Base-by-base conservation (phyloP, 2,888 invertebrate species). In the Caenorhabditis doughertyi region DNA sequence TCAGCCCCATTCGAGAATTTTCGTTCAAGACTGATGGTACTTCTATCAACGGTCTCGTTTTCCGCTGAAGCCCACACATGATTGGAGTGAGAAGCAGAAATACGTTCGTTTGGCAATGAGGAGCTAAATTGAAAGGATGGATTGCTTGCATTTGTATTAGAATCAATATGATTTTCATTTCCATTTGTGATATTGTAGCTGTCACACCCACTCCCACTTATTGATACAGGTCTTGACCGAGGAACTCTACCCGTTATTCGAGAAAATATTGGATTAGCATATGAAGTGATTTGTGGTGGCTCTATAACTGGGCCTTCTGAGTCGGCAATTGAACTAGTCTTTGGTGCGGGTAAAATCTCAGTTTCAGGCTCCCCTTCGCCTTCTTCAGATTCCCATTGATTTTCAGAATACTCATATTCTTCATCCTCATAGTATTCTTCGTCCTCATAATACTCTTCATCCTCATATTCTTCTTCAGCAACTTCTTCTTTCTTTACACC, bases 181-280 rank as follows among this genome's bases (percentile, higher is more conserved):
- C 44, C 47, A 62, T 44, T 44, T 16, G 35, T 25, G 8, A 16
- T 0, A 1, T 21, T 4, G 23, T 13, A 16, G 2, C 8, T 27
- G 0, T 64, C 64, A 29, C 44, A 25, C 39, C 60, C 60, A n/a
- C 42, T 49, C n/a, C 42, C 55, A 32, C 42, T 32, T 16, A 76
- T 76, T 8, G 47, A 11, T 4, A 76, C 67, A 0, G 76, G 67
- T 21, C 25, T 67, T 32, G 74, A 67, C 1, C 42, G 55, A 16
- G 55, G 64, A 18, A 42, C 55, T n/a, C 65, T 44, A 18, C 29
- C 32, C 13, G 65, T 60, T 4, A 71, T 53, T 16, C 35, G 42
- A 13, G 56, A 11, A 29, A 74, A 74, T 23, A 58, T 56, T 16
- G 74, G 74, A 49, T 74, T 74, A 58, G 65, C 49, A 58, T 23